phyloP scores from a whole-genome alignment of 2,113 vertebrate species.

The Pipra filicauda region DNA sequence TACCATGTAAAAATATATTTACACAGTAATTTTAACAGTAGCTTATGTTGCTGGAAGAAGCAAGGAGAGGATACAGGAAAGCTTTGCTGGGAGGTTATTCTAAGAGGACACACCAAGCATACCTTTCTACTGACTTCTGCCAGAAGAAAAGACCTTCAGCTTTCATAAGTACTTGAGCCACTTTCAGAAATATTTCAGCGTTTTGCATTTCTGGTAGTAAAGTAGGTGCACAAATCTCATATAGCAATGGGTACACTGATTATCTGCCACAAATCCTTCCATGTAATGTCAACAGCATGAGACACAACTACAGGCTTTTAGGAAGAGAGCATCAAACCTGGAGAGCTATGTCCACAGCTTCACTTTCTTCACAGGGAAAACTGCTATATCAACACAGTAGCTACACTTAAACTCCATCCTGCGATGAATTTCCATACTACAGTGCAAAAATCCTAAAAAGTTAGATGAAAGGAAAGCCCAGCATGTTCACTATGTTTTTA shows the following conservation, averaged over 20 bases:
- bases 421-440: not conserved
- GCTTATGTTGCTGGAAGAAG: not conserved
- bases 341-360: not conserved
- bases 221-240: not conserved
- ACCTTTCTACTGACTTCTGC: not conserved
- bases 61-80: not conserved
- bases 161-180: not conserved
- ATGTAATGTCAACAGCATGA: fast-evolving
- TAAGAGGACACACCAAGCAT: not conserved
- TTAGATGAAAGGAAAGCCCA: not conserved
- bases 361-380: not conserved
- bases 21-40: not conserved
- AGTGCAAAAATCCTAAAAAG: not conserved
- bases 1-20: not conserved
- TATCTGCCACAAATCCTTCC: not conserved
- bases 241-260: not conserved
- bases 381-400: not conserved
- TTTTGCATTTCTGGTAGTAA: not conserved
- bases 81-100: not conserved
- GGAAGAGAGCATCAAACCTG: not conserved
- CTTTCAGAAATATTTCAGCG: not conserved
- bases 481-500: not conserved
- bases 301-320: not conserved
- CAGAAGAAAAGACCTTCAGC: not conserved
- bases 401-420: not conserved